phyloP scores from a whole-genome alignment of 2,888 invertebrate species.

The Crossocerus cetratus region DNA sequence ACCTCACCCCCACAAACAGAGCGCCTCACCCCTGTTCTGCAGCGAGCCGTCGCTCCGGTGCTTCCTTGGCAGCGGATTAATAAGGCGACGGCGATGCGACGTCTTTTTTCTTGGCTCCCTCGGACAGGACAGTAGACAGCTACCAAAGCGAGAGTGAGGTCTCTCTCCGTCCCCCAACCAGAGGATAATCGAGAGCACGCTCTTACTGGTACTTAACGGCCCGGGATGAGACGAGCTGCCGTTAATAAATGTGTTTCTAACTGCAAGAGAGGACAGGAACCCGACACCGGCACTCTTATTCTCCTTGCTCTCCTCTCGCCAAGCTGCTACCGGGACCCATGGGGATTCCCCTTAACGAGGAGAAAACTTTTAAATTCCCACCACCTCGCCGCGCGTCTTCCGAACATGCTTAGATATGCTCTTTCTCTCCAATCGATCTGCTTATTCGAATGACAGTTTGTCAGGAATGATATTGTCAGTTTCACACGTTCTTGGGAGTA shows the following conservation, averaged over 20 bases:
- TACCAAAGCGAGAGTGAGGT: conserved; percentile 71
- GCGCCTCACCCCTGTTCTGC: conserved; percentile 19
- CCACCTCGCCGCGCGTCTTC: conserved; percentile 53
- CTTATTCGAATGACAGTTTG: neutral
- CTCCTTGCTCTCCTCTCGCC: conserved; percentile 28
- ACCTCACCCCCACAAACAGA: conserved; percentile 31
- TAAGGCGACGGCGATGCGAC: conserved; percentile 76
- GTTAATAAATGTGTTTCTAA: conserved; percentile 73
- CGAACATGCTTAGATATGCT: conserved; percentile 26
- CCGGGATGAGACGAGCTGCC: conserved; percentile 58
- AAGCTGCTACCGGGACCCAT: conserved; percentile 58
- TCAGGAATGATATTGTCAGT: neutral
- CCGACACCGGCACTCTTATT: conserved; percentile 16
- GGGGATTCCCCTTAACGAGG: conserved; percentile 72
- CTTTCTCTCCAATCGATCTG: conserved; percentile 14
- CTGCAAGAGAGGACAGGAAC: conserved; percentile 41
- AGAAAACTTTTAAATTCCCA: conserved; percentile 70
- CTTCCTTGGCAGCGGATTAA: conserved; percentile 71
- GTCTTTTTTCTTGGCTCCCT: conserved; percentile 69
- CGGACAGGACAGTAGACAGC: conserved; percentile 68
- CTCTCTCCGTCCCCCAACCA: conserved; percentile 51
- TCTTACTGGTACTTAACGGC: conserved; percentile 57
- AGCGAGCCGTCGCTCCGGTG: conserved; percentile 7
- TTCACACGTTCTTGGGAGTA: neutral
- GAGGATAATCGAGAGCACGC: conserved; percentile 54